Evolutionary conservation across 2,797 vertebrate species (phyloP), one percentile per base, ranked within the genome.

Genomic region (Danio kyathit): DNA sequence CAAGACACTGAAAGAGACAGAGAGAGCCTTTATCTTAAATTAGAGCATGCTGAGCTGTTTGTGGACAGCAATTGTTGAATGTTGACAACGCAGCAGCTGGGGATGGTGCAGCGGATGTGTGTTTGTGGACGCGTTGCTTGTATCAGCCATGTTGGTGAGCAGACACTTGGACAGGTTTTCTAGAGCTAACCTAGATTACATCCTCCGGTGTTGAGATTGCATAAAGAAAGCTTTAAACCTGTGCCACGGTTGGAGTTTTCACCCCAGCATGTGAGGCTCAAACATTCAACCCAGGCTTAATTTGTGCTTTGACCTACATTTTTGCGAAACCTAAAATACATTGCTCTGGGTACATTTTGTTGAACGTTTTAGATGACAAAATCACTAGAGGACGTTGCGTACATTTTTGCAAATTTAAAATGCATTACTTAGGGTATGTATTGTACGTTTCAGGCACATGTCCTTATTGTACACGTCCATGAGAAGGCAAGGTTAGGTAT

Each of bases 151-250:
- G 21, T 40, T 49, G 16, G 38, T 29, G 40, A 60, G 60, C 69
- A 56, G 48, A 29, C 12, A 21, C 40, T 67, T 14, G 44, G 10
- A 56, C 14, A 6, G 46, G 41, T 63, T 67, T 51, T 17, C 21
- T 12, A 11, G 43, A 82, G 74, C 63, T 66, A 76, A 76, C 63
- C 63, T 46, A 76, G 17, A 76, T 76, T 46, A 76, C 51, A 66
- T 14, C 61, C 48, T 17, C 49, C 66, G 19, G 9, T 48, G 72
- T 79, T 60, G 72, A 71, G 54, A 76, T 52, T 76, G 65, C 44
- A 54, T 69, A 29, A 52, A 82, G 73, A 70, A 69, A 70, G 48
- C 7, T 54, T 76, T 69, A 29, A 44, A 60, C 64, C 49, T 14
- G 29, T 71, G 66, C 79, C 77, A 61, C 57, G 19, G 48, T 44